A percentile compares a stretch with the other conserved stretches of the same genome.
Evolutionary conservation across 2,113 vertebrate genomes (phyloP).

Genomic region (Pterophyllum scalare): DNA sequence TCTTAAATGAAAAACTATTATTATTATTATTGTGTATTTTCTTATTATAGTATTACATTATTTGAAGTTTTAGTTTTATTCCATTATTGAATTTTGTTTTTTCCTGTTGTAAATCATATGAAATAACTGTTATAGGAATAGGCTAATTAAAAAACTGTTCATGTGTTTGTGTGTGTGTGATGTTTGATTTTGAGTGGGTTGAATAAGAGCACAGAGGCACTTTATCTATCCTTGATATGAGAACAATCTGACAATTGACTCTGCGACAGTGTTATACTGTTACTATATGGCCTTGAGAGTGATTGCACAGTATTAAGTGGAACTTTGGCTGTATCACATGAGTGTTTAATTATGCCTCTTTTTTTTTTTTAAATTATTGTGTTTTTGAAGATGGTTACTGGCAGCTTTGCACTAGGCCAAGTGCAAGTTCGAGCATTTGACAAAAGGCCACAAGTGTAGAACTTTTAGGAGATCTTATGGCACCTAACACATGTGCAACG

Average conservation of each 20-base stretch:
- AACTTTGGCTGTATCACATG: neutral
- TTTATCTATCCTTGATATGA: conserved; percentile 18
- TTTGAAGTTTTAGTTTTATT: no score
- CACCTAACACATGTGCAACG: neutral
- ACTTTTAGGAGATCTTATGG: neutral
- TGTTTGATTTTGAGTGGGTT: neutral
- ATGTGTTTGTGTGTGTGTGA: neutral
- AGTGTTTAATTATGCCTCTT: neutral
- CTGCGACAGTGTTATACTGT: neutral
- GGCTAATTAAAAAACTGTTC: neutral
- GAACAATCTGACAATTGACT: conserved; percentile 14
- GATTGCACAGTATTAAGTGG: neutral
- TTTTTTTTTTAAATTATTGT: conserved; percentile 14
- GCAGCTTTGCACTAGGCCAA: conserved; percentile 1
- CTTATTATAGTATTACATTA: no score
- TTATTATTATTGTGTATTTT: no score
- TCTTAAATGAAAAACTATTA: no score
- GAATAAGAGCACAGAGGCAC: neutral
- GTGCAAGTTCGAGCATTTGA: neutral
- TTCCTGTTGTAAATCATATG: neutral
- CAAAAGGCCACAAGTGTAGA: conserved; percentile 22
- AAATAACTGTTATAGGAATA: neutral
- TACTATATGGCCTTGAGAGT: conserved; percentile 4
- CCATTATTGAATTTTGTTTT: no score
- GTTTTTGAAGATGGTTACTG: conserved; percentile 33